Percentiles rank a stretch among this genome's conserved stretches.
phyloP scores from a whole-genome alignment of 2,113 vertebrate genomes.

The Syngnathus floridae region DNA sequence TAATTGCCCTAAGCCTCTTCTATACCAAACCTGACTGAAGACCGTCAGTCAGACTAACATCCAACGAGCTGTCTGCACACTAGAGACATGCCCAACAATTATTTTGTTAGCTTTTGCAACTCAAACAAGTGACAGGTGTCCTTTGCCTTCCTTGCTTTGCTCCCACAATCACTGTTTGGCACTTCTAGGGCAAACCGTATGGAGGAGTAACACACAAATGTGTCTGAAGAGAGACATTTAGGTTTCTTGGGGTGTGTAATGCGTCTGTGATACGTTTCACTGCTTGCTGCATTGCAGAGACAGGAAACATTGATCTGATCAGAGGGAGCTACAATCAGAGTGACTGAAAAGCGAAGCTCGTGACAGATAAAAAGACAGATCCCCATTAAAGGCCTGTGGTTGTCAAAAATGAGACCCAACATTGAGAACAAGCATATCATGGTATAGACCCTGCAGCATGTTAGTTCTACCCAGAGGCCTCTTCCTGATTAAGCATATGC shows the following conservation, averaged over 20 bases:
- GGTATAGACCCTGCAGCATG: background rate
- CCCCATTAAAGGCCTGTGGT: slow-evolving; percentile 35
- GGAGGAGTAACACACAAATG: slow-evolving; percentile 28
- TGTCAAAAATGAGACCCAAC: slow-evolving; percentile 33
- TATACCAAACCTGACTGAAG: slow-evolving; percentile 18
- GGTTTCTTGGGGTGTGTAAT: slow-evolving; percentile 40
- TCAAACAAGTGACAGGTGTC: slow-evolving; percentile 23
- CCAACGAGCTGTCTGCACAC: background rate
- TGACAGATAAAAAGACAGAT: slow-evolving; percentile 44
- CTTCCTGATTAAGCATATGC: no score
- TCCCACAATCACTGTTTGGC: slow-evolving; percentile 26
- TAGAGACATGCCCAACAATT: slow-evolving; percentile 18
- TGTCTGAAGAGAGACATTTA: slow-evolving; percentile 34
- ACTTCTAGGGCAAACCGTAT: slow-evolving; percentile 41
- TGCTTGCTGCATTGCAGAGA: slow-evolving; percentile 63
- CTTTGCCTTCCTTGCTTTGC: slow-evolving; percentile 32
- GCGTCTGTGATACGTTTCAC: slow-evolving; percentile 51
- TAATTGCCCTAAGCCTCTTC: slow-evolving; percentile 11
- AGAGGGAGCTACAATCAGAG: slow-evolving; percentile 42
- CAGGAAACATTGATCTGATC: slow-evolving; percentile 65
- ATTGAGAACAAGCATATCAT: slow-evolving; percentile 18
- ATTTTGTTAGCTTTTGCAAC: slow-evolving; percentile 15
- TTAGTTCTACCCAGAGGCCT: no score
- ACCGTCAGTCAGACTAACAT: slow-evolving; percentile 19
- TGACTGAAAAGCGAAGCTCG: slow-evolving; percentile 37